Percentiles rank a stretch among this genome's conserved stretches.
These are phyloP conservation scores for Cardinalis cardinalis DNA, from an alignment of 2,113 vertebrate genomes.

Conservation along the genomic window DNA sequence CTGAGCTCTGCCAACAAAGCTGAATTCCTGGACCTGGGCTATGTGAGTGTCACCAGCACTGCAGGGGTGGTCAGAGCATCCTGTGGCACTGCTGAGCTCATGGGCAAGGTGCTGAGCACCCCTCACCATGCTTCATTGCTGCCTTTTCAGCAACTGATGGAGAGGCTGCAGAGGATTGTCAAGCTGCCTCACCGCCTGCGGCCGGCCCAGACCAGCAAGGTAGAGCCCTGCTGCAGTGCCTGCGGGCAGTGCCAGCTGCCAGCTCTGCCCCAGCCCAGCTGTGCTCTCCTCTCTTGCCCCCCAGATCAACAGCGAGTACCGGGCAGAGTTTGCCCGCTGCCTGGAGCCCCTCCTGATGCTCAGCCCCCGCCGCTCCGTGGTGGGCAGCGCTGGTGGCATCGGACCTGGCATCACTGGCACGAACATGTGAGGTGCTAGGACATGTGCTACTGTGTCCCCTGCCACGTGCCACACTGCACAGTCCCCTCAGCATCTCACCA, in stretches of 20 bases:
- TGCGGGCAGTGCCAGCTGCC: fast-evolving
- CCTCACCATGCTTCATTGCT: fast-evolving
- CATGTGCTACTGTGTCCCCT: not conserved
- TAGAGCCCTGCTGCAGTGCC: not conserved
- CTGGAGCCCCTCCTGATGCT: slow-evolving; percentile 84
- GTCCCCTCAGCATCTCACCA: not conserved
- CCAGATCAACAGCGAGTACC: slow-evolving; percentile 88
- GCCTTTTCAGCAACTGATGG: slow-evolving; percentile 86
- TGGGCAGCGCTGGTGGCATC: slow-evolving; percentile 39
- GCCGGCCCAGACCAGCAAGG: slow-evolving; percentile 90
- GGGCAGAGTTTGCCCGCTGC: slow-evolving; percentile 84
- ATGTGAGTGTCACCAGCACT: slow-evolving; percentile 75
- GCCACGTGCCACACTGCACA: not conserved
- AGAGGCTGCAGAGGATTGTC: slow-evolving; percentile 85
- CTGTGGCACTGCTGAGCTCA: fast-evolving
- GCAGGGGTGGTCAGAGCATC: fast-evolving
- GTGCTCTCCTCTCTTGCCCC: fast-evolving
- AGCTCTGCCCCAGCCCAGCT: not conserved
- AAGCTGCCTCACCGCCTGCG: slow-evolving; percentile 83
- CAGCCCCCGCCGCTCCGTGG: slow-evolving; percentile 68
- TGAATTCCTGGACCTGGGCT: slow-evolving; percentile 90
- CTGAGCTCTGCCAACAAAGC: slow-evolving; percentile 90
- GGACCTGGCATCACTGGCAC: slow-evolving; percentile 58
- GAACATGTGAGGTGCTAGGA: slow-evolving; percentile 53
- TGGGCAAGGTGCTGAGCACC: too few species aligned